Percentiles rank a stretch among this genome's conserved stretches.
phyloP scores from a whole-genome alignment of 2,113 vertebrate genomes.

The Dasyurus viverrinus region DNA sequence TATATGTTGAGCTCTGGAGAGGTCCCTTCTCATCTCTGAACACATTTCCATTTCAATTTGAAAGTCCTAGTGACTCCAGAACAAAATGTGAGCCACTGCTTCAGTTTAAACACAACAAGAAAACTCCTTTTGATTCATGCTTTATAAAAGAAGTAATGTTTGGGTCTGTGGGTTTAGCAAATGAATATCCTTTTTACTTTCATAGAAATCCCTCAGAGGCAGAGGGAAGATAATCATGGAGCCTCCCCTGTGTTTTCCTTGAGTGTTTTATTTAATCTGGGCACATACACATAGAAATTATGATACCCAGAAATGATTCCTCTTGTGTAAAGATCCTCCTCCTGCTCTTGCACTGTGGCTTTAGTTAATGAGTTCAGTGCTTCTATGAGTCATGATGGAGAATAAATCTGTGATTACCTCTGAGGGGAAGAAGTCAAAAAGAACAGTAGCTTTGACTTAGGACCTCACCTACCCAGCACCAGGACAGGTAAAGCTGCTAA shows the following conservation, averaged over 20 bases:
- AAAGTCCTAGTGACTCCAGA: neutral
- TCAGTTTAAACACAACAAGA: constrained; percentile 1
- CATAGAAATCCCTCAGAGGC: neutral
- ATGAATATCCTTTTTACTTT: constrained; percentile 34
- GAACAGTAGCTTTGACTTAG: constrained; percentile 51
- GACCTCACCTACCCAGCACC: neutral
- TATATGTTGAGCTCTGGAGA: constrained; percentile 24
- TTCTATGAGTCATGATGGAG: constrained; percentile 59
- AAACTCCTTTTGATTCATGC: constrained; percentile 55
- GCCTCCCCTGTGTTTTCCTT: constrained; percentile 28
- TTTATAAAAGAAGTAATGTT: constrained; percentile 58
- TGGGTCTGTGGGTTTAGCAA: constrained; percentile 52
- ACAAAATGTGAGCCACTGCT: constrained; percentile 28
- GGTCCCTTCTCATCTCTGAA: neutral
- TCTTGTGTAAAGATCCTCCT: neutral
- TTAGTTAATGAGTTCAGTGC: constrained; percentile 47
- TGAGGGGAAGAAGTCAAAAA: constrained; percentile 46
- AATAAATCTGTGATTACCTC: constrained; percentile 57
- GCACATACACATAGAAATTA: constrained; percentile 36
- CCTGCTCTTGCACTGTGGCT: constrained; percentile 8
- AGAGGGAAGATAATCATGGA: constrained; percentile 24
- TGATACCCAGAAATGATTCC: neutral
- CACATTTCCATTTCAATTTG: constrained; percentile 5
- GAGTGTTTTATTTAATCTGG: constrained; percentile 9
- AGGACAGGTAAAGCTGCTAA: neutral